A percentile compares a stretch with the other conserved stretches of the same genome.
Conservation (phyloP, 2,797 vertebrate genomes). For the Eulemur mongoz region DNA sequence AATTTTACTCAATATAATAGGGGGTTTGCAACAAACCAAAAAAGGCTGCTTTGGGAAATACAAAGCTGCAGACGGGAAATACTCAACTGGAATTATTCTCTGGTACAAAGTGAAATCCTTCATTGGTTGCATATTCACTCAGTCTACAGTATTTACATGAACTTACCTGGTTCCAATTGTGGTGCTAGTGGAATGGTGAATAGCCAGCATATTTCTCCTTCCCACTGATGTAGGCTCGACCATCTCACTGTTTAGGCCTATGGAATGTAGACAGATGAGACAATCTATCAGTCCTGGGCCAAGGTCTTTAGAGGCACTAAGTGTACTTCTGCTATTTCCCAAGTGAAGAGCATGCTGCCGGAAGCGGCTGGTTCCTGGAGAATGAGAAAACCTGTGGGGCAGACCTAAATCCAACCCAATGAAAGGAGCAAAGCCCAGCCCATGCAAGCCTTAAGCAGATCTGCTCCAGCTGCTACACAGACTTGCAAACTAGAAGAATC, state of each 20-base stretch:
- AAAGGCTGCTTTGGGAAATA: neutral
- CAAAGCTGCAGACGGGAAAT: neutral
- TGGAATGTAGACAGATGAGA: neutral
- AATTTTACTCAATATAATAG: neutral
- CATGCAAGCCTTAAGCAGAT: neutral
- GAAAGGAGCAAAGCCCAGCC: neutral
- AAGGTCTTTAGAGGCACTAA: neutral
- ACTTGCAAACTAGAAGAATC: neutral
- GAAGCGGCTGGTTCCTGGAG: neutral
- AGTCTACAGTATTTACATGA: neutral
- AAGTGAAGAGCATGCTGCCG: neutral
- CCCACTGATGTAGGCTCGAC: rapidly evolving
- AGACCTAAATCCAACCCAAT: neutral
- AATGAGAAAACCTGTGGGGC: neutral
- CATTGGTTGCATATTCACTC: neutral
- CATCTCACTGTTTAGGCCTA: neutral
- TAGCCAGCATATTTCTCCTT: neutral
- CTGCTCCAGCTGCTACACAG: neutral
- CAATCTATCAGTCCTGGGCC: neutral
- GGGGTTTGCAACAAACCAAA: neutral
- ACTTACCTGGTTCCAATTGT: neutral
- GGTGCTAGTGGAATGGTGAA: neutral
- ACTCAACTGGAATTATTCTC: neutral
- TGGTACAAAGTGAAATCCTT: neutral
- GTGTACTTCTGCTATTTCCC: neutral